These are phyloP conservation scores for Rhizomys pruinosus DNA, from an alignment of 2,113 vertebrate species.

Conservation along the genomic window DNA sequence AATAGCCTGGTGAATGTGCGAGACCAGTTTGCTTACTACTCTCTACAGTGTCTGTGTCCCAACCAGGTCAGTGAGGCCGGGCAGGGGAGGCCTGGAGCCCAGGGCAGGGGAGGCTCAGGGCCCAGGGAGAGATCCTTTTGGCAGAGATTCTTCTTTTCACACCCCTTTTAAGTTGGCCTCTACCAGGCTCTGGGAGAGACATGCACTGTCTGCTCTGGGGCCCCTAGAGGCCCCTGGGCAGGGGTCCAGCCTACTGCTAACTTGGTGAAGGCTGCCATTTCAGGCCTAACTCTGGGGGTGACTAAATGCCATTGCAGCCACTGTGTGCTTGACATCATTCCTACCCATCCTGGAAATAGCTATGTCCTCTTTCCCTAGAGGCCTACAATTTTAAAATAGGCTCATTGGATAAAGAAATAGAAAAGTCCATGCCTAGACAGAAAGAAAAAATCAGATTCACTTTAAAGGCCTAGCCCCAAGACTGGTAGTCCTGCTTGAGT, in stretches of 20 bases:
- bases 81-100: neutral
- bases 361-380: neutral
- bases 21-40: slow-evolving; percentile 99
- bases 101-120: neutral
- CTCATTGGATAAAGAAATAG: neutral
- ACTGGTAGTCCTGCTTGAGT: neutral
- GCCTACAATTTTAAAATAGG: slow-evolving; percentile 45
- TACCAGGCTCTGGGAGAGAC: slow-evolving; percentile 13
- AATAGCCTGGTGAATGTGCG: slow-evolving; percentile 97
- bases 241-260: neutral
- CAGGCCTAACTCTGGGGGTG: neutral
- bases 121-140: neutral
- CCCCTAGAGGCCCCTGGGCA: slow-evolving; percentile 26
- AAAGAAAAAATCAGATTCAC: neutral
- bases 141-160: neutral
- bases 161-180: neutral
- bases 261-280: neutral
- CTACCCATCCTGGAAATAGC: neutral
- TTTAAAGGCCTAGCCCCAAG: neutral
- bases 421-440: neutral
- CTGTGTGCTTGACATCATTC: neutral
- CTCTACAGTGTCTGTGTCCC: slow-evolving; percentile 98
- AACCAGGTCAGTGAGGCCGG: slow-evolving; percentile 90
- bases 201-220: neutral
- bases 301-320: neutral